Conservation (phyloP, 2,888 invertebrate species). For the Scrobipalpa atriplicella region DNA sequence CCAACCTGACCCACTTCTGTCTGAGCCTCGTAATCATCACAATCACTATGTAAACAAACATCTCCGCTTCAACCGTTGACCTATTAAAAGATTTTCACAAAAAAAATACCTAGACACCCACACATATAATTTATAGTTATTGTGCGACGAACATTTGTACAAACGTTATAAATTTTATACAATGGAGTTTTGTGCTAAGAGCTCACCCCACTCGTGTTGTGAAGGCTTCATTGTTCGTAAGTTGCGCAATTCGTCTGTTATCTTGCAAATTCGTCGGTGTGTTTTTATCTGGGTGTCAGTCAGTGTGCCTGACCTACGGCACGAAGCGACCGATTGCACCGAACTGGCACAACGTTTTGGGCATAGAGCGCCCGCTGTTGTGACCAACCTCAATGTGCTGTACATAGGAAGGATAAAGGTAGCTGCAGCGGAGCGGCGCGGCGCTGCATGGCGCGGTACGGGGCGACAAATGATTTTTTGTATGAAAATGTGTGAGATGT, state of each 20-base stretch:
- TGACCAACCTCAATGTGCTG: background rate
- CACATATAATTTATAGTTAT: conserved; percentile 17
- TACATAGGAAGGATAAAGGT: too few species aligned
- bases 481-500: too few species aligned
- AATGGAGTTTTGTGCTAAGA: background rate
- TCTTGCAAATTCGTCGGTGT: conserved; percentile 2
- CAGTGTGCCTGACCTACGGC: conserved; percentile 22
- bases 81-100: background rate
- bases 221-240: background rate
- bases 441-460: too few species aligned
- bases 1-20: conserved; percentile 11
- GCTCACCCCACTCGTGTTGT: background rate
- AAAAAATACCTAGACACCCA: conserved; percentile 11
- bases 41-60: conserved; percentile 12
- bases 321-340: background rate
- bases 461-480: too few species aligned
- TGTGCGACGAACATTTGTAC: background rate
- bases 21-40: background rate
- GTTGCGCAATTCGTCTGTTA: conserved; percentile 7
- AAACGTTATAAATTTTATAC: background rate
- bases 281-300: conserved; percentile 23
- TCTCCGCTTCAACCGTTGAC: conserved; percentile 1
- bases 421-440: too few species aligned
- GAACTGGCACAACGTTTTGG: conserved; percentile 11
- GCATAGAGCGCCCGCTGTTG: background rate